Conservation (phyloP, 2,888 invertebrate genomes). For the Drosophila suboccidentalis region DNA sequence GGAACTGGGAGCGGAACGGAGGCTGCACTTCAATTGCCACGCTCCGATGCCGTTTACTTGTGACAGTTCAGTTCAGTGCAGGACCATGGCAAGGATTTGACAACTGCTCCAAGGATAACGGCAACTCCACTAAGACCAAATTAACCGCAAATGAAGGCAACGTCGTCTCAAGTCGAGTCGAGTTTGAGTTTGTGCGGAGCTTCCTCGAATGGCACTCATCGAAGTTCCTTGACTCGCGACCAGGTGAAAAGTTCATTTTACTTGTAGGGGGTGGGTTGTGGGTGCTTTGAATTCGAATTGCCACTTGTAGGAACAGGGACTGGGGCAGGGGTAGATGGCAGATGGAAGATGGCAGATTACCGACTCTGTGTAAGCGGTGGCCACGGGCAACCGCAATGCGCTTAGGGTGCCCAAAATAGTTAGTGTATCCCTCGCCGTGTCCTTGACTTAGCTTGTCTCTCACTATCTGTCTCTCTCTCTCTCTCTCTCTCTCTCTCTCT, state of each 20-base stretch:
- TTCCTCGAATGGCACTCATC: constrained; percentile 37
- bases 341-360: background rate
- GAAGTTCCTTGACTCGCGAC: constrained; percentile 54
- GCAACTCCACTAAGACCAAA: constrained; percentile 38
- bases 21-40: constrained; percentile 52
- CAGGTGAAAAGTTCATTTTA: constrained; percentile 60
- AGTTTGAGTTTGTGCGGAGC: background rate
- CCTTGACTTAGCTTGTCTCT: constrained; percentile 4
- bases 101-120: constrained; percentile 32
- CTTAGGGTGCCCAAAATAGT: constrained; percentile 25
- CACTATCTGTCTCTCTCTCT: background rate
- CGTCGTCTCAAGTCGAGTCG: constrained; percentile 20
- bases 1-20: background rate
- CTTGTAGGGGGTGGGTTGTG: background rate
- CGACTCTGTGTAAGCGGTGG: constrained; percentile 4
- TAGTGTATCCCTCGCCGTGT: constrained; percentile 12
- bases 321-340: background rate
- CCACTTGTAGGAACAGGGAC: background rate
- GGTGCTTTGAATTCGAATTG: constrained; percentile 24
- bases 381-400: constrained; percentile 35
- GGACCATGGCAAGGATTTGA: constrained; percentile 24
- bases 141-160: constrained; percentile 70
- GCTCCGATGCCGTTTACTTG: constrained; percentile 47
- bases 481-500: background rate
- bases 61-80: constrained; percentile 47